Conservation (phyloP, 1,140 invertebrate genomes). For the Ips typographus region DNA sequence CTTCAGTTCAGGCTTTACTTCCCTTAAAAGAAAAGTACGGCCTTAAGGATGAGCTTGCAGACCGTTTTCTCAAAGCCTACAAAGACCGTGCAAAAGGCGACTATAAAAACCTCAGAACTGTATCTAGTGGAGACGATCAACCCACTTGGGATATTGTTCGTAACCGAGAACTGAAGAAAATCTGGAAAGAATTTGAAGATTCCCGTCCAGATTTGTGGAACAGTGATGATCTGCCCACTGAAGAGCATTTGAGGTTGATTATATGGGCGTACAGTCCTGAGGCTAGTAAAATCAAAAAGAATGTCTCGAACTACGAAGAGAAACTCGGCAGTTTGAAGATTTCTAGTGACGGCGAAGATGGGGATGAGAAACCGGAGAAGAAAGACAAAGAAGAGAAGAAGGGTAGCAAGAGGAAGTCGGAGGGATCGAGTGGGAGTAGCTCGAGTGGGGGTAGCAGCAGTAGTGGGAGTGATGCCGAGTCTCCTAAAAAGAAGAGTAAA, state of each 20-base stretch:
- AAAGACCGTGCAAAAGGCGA: constrained; percentile 59
- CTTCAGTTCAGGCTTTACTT: constrained; percentile 47
- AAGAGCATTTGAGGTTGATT: constrained; percentile 61
- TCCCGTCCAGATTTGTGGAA: constrained; percentile 58
- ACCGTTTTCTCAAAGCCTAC: constrained; percentile 58
- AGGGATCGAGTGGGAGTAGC: constrained; percentile 31
- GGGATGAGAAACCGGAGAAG: constrained; percentile 10
- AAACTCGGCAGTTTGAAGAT: constrained; percentile 43
- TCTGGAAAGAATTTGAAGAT: constrained; percentile 58
- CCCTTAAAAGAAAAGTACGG: constrained; percentile 47
- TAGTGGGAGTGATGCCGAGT: constrained; percentile 41
- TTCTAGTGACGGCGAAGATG: constrained; percentile 26
- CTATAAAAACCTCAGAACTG: constrained; percentile 64
- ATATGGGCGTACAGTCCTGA: constrained; percentile 67
- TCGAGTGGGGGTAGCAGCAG: constrained; percentile 3
- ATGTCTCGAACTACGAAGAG: constrained; percentile 45
- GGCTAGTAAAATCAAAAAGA: constrained; percentile 55
- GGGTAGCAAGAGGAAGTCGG: constrained; percentile 40
- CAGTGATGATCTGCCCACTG: constrained; percentile 59
- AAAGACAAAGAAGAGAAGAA: constrained; percentile 32
- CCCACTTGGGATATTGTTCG: constrained; percentile 66
- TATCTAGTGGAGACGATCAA: constrained; percentile 56
- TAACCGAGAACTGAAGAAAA: constrained; percentile 58
- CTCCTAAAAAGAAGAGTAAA: constrained; percentile 46
- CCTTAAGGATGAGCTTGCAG: constrained; percentile 48